phyloP scores from a whole-genome alignment of 2,113 vertebrate genomes.

The Panthera uncia region DNA sequence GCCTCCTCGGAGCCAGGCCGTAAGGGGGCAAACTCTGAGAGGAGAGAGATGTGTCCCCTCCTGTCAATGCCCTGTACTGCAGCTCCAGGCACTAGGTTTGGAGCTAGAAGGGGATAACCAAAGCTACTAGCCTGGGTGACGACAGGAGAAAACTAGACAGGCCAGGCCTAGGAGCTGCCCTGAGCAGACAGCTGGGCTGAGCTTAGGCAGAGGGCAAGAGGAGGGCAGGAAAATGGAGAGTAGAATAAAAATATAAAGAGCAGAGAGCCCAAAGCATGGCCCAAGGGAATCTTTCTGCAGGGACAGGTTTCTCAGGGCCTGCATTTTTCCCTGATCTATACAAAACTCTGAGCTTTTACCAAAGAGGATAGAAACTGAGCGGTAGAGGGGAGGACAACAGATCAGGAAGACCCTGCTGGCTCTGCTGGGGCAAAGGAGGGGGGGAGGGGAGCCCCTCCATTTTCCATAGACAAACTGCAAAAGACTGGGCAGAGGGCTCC shows the following conservation, averaged over 20 bases:
- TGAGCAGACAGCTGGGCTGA: constrained; percentile 16
- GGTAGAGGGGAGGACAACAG: background rate
- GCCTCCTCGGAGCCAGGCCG: background rate
- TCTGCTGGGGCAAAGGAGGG: background rate
- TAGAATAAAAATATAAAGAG: background rate
- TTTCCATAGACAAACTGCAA: constrained; percentile 17
- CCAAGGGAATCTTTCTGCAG: background rate
- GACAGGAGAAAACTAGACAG: background rate
- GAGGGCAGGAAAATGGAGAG: background rate
- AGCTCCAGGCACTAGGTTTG: background rate
- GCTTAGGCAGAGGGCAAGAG: background rate
- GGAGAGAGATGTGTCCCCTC: background rate
- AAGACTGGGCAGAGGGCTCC: constrained; percentile 29
- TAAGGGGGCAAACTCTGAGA: constrained; percentile 5
- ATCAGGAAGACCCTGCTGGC: constrained; percentile 17
- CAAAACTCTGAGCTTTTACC: background rate
- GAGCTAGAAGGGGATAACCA: background rate
- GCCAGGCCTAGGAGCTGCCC: constrained; percentile 50
- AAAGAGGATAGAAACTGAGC: background rate
- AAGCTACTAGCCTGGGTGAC: constrained; percentile 6
- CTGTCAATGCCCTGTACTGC: background rate
- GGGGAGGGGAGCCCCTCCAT: background rate
- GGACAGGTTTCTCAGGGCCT: constrained; percentile 11
- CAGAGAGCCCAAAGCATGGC: background rate
- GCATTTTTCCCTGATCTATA: background rate